phyloP scores from a whole-genome alignment of 2,888 invertebrate species.

The Heliconius aoede region DNA sequence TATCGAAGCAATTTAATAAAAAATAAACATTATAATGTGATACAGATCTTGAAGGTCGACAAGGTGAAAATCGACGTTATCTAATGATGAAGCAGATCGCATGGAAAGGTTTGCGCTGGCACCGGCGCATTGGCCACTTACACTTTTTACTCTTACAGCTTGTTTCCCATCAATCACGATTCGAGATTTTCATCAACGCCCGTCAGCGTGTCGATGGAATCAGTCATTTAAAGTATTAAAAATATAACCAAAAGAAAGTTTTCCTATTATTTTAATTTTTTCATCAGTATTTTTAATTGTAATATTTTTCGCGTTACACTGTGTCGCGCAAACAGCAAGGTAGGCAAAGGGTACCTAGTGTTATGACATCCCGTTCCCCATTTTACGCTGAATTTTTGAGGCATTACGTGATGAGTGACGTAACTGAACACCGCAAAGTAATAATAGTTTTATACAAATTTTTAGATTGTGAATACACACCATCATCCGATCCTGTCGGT shows the following conservation, averaged over 20 bases:
- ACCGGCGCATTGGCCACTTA: slow-evolving; percentile 22
- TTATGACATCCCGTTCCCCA: too few relatives aligned
- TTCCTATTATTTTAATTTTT: not conserved
- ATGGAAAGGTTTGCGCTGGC: slow-evolving; percentile 41
- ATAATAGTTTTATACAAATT: too few relatives aligned
- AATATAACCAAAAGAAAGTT: not conserved
- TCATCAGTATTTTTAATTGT: not conserved
- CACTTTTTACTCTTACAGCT: slow-evolving; percentile 46
- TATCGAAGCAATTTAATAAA: slow-evolving; percentile 6
- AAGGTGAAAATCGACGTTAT: slow-evolving; percentile 51
- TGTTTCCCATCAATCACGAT: slow-evolving; percentile 47
- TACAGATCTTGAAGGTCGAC: slow-evolving; percentile 38
- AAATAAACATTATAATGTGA: slow-evolving; percentile 33
- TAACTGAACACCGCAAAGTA: too few relatives aligned
- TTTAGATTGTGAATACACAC: slow-evolving; percentile 54
- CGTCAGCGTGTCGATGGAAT: slow-evolving; percentile 9
- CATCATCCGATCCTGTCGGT: slow-evolving; percentile 48
- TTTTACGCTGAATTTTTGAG: too few relatives aligned
- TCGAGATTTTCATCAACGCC: slow-evolving; percentile 41
- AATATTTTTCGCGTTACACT: too few relatives aligned
- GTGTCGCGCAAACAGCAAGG: too few relatives aligned
- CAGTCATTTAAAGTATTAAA: slow-evolving; percentile 16
- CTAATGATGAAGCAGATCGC: slow-evolving; percentile 47
- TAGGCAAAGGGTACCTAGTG: too few relatives aligned
- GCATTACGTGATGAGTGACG: too few relatives aligned